A percentile compares a stretch with the other conserved stretches of the same genome.
phyloP scores from a whole-genome alignment of 2,113 vertebrate species.

The Pterocles gutturalis region DNA sequence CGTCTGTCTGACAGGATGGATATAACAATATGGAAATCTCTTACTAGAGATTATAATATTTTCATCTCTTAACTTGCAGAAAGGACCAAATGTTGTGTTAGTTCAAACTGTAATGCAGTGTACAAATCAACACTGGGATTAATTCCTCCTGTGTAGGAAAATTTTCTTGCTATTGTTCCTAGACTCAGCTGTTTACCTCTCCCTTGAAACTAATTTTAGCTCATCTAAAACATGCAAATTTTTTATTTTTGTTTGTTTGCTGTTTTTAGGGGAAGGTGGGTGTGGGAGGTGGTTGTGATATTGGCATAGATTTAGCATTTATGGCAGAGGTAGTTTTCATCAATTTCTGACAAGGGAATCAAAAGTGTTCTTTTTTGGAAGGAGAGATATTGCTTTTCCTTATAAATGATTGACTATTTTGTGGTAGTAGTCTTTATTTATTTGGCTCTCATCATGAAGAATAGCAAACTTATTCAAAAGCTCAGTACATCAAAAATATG shows the following conservation, averaged over 20 bases:
- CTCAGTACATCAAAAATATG: conserved; percentile 73
- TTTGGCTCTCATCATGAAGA: conserved; percentile 71
- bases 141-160: neutral
- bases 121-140: neutral
- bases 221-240: neutral
- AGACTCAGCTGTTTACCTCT: conserved; percentile 17
- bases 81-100: neutral
- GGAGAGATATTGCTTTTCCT: conserved; percentile 60
- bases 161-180: conserved; percentile 22
- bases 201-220: conserved; percentile 44
- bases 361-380: conserved; percentile 69
- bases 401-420: conserved; percentile 74
- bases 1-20: neutral
- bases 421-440: conserved; percentile 74
- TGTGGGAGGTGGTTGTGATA: conserved; percentile 13
- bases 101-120: neutral
- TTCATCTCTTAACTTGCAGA: neutral
- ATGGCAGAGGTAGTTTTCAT: conserved; percentile 64
- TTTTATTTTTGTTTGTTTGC: conserved; percentile 40
- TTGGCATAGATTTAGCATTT: conserved; percentile 66
- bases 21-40: neutral
- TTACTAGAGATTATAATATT: neutral
- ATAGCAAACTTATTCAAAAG: conserved; percentile 68
- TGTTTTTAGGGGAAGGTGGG: conserved; percentile 11
- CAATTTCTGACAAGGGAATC: conserved; percentile 72